Conservation (phyloP, 2,888 invertebrate genomes). For the Mechanitis messenoides region DNA sequence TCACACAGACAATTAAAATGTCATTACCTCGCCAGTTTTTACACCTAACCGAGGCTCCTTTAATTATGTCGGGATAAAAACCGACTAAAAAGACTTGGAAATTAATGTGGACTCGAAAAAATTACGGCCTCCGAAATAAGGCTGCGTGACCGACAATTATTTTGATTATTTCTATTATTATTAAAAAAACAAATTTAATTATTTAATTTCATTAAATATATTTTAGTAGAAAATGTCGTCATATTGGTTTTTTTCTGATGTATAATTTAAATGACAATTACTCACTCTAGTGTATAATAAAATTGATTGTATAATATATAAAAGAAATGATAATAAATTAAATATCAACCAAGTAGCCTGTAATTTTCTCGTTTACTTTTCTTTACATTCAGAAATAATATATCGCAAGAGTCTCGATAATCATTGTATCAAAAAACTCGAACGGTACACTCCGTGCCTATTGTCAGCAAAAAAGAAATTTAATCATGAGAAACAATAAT, state of each 20-base stretch:
- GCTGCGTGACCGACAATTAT: slow-evolving; percentile 29
- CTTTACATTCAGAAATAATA: not conserved
- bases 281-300: slow-evolving; percentile 8
- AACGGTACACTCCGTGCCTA: slow-evolving; percentile 59
- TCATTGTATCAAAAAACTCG: slow-evolving; percentile 18
- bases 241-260: too few species aligned
- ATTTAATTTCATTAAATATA: not conserved
- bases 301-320: slow-evolving; percentile 5
- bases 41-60: slow-evolving; percentile 64
- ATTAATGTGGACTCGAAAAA: slow-evolving; percentile 38
- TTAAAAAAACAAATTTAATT: not conserved
- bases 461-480: slow-evolving; percentile 73
- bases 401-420: slow-evolving; percentile 6
- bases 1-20: slow-evolving; percentile 74
- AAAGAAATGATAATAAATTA: too few species aligned
- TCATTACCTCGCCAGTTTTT: slow-evolving; percentile 69
- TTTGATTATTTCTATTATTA: slow-evolving; percentile 11
- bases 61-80: slow-evolving; percentile 61
- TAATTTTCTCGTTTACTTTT: too few species aligned
- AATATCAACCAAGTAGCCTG: too few species aligned
- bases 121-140: slow-evolving; percentile 32
- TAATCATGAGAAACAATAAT: slow-evolving; percentile 77
- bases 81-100: slow-evolving; percentile 42
- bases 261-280: slow-evolving; percentile 1
- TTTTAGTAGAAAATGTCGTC: not conserved